phyloP scores from a whole-genome alignment of 2,888 invertebrate genomes.

The Pachliopta kotzebuea region DNA sequence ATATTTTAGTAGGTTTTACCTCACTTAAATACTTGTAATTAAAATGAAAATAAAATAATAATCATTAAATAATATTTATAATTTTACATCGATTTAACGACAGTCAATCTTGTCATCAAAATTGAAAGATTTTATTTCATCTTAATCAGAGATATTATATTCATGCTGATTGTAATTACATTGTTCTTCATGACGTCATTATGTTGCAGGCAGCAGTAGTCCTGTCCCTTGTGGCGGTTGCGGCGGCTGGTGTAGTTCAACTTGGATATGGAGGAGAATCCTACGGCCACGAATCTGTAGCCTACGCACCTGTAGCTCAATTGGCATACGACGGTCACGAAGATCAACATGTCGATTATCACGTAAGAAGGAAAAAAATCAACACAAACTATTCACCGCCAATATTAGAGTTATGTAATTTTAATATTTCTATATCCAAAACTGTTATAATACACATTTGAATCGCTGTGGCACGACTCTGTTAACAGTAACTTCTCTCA shows the following conservation, averaged over 20 bases:
- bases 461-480: no score
- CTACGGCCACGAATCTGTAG: constrained; percentile 64
- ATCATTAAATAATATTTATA: not conserved
- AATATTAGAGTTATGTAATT: not conserved
- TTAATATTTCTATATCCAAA: not conserved
- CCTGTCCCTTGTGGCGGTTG: constrained; percentile 66
- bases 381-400: not conserved
- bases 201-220: constrained; percentile 60
- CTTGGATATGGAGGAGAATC: constrained; percentile 59
- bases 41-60: not conserved
- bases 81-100: not conserved
- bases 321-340: constrained; percentile 60
- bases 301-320: constrained; percentile 62
- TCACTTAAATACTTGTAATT: not conserved
- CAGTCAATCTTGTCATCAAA: no score
- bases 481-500: no score
- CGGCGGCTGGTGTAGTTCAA: constrained; percentile 65
- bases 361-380: constrained; percentile 49
- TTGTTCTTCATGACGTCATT: not conserved
- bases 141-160: not conserved
- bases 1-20: no score
- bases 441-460: no score
- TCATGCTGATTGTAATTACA: no score
- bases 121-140: no score
- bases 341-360: constrained; percentile 72